A percentile compares a stretch with the other conserved stretches of the same genome.
These are phyloP conservation scores for Pangasius djambal DNA, from an alignment of 2,797 vertebrate species.

Conservation along the genomic window DNA sequence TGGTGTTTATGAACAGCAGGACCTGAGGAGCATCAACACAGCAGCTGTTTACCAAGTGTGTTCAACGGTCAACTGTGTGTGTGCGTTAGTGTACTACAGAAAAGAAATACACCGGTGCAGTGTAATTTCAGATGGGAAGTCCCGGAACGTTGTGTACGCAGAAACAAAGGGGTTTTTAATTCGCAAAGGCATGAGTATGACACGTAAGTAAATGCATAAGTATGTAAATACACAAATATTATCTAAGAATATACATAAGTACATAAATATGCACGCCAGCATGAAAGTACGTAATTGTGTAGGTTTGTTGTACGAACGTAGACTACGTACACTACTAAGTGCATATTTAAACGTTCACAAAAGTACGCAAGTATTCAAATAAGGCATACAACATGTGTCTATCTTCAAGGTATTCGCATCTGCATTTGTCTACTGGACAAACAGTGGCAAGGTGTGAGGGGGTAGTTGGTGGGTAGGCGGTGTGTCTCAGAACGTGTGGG, in stretches of 20 bases:
- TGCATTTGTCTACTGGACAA: too few species aligned
- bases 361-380: neutral
- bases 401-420: neutral
- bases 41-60: neutral
- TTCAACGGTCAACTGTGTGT: neutral
- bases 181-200: too few species aligned
- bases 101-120: too few species aligned
- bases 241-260: neutral
- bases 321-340: too few species aligned
- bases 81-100: neutral
- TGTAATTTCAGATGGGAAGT: too few species aligned
- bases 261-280: neutral
- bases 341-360: neutral
- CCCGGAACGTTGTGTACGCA: too few species aligned
- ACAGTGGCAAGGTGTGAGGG: too few species aligned
- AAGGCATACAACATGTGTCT: neutral
- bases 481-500: neutral
- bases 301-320: too few species aligned
- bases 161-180: too few species aligned
- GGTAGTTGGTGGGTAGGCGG: too few species aligned
- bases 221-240: neutral
- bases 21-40: constrained; percentile 71
- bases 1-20: constrained; percentile 96
- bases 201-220: too few species aligned
- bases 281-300: too few species aligned